Evolutionary conservation across 2,797 vertebrate species (phyloP), one percentile per base, ranked within the genome.

Genomic region (Emys orbicularis): DNA sequence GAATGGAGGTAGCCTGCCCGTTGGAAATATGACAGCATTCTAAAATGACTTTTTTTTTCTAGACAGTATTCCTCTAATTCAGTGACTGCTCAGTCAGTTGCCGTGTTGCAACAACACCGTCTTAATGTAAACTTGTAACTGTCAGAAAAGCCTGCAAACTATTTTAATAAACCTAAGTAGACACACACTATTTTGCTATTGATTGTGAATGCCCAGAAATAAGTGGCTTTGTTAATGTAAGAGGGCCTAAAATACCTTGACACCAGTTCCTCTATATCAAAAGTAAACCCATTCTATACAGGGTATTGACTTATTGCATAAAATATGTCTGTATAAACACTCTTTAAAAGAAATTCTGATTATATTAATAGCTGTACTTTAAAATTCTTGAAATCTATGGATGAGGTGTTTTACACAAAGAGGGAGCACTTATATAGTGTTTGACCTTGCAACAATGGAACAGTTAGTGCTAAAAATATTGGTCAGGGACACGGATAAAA

Each of bases 391-490:
- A 90, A 89, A n/a, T 65, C 9, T 18, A 31, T 83, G 61, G 34
- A 80, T 95, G 34, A 88, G 27, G 8, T 81, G 29, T 9, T 87
- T 86, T 94, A 34, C 7, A 72, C 50, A 79, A 34, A 68, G 80
- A 44, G 41, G 19, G 3, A 93, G 19, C 12, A 8, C 83, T 87
- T 89, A 13, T 41, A 23, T 86, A 15, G 76, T 77, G 56, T 90
- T 54, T 97, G 91, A 93, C 50, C 65, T 92, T 92, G 27, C 37
- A 87, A 47, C 87, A 83, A 41, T 68, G 86, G 83, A 81, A 50
- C 49, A 72, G 13, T 56, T 95, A 56, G 27, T 68, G 83, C 53
- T 93, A 77, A 89, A 97, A 95, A 56, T 90, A 82, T 6, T 93
- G 83, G 65, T 72, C n/a, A 89, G 79, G 82, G 65, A 74, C 12